phyloP scores from a whole-genome alignment of 2,888 invertebrate genomes.

The Cephonodes hylas region DNA sequence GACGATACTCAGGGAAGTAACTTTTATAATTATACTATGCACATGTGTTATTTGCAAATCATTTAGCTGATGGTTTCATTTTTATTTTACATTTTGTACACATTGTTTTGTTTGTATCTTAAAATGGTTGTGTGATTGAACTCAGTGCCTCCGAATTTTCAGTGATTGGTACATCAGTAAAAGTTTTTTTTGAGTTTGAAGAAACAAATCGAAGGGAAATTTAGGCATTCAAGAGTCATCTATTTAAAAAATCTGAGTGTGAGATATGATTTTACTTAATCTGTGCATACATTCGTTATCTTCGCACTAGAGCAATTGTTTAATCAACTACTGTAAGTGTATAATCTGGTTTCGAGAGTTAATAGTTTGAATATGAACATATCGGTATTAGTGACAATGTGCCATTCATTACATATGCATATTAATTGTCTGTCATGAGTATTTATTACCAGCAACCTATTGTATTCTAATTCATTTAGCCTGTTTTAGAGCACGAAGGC shows the following conservation, averaged over 20 bases:
- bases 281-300: neutral
- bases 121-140: too few species aligned
- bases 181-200: too few species aligned
- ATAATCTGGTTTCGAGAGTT: neutral
- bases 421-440: slow-evolving; percentile 68
- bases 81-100: too few species aligned
- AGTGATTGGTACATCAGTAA: too few species aligned
- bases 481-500: slow-evolving; percentile 64
- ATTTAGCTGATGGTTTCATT: too few species aligned
- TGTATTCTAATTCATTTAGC: slow-evolving; percentile 75
- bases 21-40: neutral
- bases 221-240: too few species aligned
- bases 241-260: too few species aligned
- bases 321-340: neutral
- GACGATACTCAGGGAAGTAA: neutral
- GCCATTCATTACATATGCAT: slow-evolving; percentile 35
- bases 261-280: too few species aligned
- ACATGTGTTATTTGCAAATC: neutral
- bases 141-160: too few species aligned
- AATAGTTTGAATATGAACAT: slow-evolving; percentile 8
- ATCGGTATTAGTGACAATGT: slow-evolving; percentile 5
- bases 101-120: too few species aligned
- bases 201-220: too few species aligned
- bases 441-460: slow-evolving; percentile 50
- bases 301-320: neutral